Evolutionary conservation across 2,888 invertebrate species (phyloP).

Genomic region (Cataglyphis rosenhaueri): DNA sequence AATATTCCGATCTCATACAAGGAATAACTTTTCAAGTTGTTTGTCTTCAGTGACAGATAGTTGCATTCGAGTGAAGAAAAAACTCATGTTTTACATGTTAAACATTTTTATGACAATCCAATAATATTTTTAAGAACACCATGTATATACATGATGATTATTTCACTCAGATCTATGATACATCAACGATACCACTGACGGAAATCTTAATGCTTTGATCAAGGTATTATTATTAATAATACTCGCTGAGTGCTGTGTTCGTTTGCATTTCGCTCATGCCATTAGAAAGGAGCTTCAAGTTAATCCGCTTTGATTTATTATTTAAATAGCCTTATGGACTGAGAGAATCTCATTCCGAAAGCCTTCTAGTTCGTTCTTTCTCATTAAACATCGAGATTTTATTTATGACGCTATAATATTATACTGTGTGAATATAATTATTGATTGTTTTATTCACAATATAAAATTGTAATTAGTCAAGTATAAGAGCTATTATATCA

Average conservation of each 20-base stretch:
- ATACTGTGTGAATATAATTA: background rate
- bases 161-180: background rate
- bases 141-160: conserved; percentile 5
- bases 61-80: background rate
- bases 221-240: conserved; percentile 38
- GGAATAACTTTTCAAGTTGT: background rate
- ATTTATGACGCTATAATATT: background rate
- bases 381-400: conserved; percentile 31
- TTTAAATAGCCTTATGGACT: conserved; percentile 33
- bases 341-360: background rate
- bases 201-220: conserved; percentile 30
- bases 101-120: conserved; percentile 10
- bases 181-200: conserved; percentile 4
- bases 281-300: conserved; percentile 12
- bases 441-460: background rate
- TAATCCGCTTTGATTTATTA: conserved; percentile 36
- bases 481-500: background rate
- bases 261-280: conserved; percentile 20
- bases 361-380: conserved; percentile 3
- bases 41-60: background rate
- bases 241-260: background rate
- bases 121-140: background rate
- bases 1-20: conserved; percentile 27
- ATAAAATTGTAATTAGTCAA: conserved; percentile 26
- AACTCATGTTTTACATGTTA: background rate